Percentiles rank a stretch among this genome's conserved stretches.
phyloP scores from a whole-genome alignment of 2,113 vertebrate genomes.

The Pseudonaja textilis region DNA sequence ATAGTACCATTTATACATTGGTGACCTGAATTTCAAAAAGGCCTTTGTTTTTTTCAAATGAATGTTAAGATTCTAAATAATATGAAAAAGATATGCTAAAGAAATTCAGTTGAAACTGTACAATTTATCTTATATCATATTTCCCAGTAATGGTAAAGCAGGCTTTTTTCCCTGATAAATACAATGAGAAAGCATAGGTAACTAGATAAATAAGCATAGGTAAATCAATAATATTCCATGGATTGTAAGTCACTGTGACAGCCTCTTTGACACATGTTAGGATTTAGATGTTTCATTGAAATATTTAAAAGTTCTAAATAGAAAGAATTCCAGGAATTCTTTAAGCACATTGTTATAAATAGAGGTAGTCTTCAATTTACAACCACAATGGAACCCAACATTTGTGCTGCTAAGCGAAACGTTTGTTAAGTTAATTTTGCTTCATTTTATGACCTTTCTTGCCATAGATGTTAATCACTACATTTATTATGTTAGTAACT shows the following conservation, averaged over 20 bases:
- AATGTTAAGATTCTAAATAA: background rate
- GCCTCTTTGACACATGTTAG: background rate
- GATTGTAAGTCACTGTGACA: background rate
- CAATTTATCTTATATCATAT: background rate
- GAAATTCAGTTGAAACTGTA: background rate
- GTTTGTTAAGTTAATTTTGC: background rate
- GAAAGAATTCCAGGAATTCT: background rate
- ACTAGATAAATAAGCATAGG: background rate
- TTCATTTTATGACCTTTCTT: background rate
- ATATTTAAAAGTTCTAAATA: background rate
- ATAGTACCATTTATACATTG: background rate
- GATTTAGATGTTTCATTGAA: background rate
- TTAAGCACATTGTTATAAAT: background rate
- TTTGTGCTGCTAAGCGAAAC: background rate
- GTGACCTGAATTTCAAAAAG: background rate
- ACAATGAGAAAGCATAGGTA: background rate
- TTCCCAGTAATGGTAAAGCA: background rate
- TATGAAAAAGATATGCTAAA: background rate
- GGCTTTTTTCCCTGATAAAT: background rate
- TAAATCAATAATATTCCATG: background rate
- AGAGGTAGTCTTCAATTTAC: background rate
- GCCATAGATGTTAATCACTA: background rate
- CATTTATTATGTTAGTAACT: background rate
- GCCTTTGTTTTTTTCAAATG: background rate
- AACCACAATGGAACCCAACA: background rate